phyloP scores from a whole-genome alignment of 2,888 invertebrate species.

The Chymomyza caudatula region DNA sequence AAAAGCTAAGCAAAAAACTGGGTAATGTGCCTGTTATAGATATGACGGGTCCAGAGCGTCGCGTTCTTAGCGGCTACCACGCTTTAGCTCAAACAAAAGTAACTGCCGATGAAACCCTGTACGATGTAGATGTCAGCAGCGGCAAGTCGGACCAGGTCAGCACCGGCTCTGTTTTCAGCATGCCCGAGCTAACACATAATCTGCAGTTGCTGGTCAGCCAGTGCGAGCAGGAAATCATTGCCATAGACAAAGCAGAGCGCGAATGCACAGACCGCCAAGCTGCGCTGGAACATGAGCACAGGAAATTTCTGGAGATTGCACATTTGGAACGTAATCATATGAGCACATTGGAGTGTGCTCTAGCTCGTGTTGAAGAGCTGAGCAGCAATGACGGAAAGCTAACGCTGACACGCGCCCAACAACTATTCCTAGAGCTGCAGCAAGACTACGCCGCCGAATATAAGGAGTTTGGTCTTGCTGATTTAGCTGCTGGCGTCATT shows the following conservation, averaged over 20 bases:
- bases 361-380: constrained; percentile 82
- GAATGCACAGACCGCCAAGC: constrained; percentile 88
- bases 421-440: constrained; percentile 78
- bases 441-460: constrained; percentile 86
- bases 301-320: constrained; percentile 83
- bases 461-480: constrained; percentile 89
- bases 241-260: constrained; percentile 87
- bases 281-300: constrained; percentile 88
- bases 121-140: constrained; percentile 82
- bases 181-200: constrained; percentile 96
- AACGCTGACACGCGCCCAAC: constrained; percentile 78
- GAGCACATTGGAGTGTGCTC: constrained; percentile 84
- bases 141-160: constrained; percentile 10
- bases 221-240: constrained; percentile 96
- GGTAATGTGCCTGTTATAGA: constrained; percentile 98
- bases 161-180: constrained; percentile 80
- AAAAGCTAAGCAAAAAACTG: constrained; percentile 81
- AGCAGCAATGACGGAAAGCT: constrained; percentile 75
- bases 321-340: constrained; percentile 86
- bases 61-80: constrained; percentile 95
- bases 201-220: constrained; percentile 93
- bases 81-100: constrained; percentile 86
- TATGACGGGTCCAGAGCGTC: constrained; percentile 97
- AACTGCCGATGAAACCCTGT: constrained; percentile 80
- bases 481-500: constrained; percentile 90